These are phyloP conservation scores for Baryphthengus martii DNA, from an alignment of 2,113 vertebrate genomes.

Conservation along the genomic window DNA sequence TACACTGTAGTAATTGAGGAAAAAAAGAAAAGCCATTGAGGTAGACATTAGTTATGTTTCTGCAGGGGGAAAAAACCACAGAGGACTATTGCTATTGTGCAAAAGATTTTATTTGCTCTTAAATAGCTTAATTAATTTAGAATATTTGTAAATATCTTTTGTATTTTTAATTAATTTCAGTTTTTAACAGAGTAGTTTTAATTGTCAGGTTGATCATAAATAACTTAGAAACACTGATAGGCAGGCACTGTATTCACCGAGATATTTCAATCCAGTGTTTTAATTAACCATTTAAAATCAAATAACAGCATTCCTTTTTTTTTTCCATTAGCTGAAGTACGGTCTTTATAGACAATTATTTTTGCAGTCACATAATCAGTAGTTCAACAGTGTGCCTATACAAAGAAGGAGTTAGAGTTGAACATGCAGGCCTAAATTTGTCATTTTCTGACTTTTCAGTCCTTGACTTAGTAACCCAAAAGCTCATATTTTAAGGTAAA, in stretches of 20 bases:
- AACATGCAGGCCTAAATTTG: background rate
- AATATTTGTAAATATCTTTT: background rate
- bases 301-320: background rate
- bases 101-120: background rate
- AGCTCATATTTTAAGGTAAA: background rate
- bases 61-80: rapidly evolving
- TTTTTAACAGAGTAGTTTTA: background rate
- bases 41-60: background rate
- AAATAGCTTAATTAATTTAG: background rate
- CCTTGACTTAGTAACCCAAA: conserved; percentile 6
- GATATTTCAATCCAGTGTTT: background rate
- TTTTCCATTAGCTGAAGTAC: background rate
- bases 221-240: background rate
- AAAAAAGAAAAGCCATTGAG: background rate
- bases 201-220: background rate
- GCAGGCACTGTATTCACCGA: background rate
- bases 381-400: background rate
- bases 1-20: background rate
- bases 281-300: background rate
- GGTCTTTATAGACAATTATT: background rate
- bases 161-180: background rate
- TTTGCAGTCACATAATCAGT: background rate
- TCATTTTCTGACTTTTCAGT: background rate
- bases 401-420: background rate
- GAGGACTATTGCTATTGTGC: background rate